Base-by-base conservation (phyloP, 53 echinoderm and acorn worm species). In the Echinarachnius parma region DNA sequence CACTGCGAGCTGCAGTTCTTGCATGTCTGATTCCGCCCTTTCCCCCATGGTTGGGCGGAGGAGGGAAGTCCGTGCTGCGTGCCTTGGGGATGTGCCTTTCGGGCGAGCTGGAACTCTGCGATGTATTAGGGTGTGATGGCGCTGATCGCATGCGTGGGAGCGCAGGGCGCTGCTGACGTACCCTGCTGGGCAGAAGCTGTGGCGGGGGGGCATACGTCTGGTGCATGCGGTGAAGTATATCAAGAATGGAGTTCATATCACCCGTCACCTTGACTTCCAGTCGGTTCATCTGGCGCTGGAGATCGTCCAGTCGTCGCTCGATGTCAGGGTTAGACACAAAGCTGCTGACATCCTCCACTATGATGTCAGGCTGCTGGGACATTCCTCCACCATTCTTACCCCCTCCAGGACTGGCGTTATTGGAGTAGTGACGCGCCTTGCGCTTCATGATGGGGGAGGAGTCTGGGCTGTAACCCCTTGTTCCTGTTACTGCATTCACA, bases 221-320 rank as follows among this genome's bases (percentile, higher is more conserved):
- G 33, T 82, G 81, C 60, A 86, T 78, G 42, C 83, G 62, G 49
- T 83, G 80, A 16, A 95, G 87, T 20, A 90, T 77, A 33, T 95
- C 96, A 59, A 95, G 66, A 46, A 95, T 91, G 46, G 96, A 84
- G 62, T 87, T 84, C 87, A 95, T 95, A 66, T 95, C 96, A 2
- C 87, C 81, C 53, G 76, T 87, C 25, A 95, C 86, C 66, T 91
- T 91, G 29, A 82, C 84, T 60, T 95, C 96, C 28, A 95, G 60
- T 21, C 85, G 75, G 49, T 76, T 95, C 87, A 95, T 85, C 76
- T 95, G 96, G 16, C 82, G 81, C 75, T 95, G 96, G 1, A 95
- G 65, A 42, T 95, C 96, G 44, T 95, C 96, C 16, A 95, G 68
- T 33, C 96, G 62, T 3, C 82, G 39, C 61, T 87, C 96, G 54